phyloP scores from a whole-genome alignment of 2,113 vertebrate species.

The Dolichotis patagonum region DNA sequence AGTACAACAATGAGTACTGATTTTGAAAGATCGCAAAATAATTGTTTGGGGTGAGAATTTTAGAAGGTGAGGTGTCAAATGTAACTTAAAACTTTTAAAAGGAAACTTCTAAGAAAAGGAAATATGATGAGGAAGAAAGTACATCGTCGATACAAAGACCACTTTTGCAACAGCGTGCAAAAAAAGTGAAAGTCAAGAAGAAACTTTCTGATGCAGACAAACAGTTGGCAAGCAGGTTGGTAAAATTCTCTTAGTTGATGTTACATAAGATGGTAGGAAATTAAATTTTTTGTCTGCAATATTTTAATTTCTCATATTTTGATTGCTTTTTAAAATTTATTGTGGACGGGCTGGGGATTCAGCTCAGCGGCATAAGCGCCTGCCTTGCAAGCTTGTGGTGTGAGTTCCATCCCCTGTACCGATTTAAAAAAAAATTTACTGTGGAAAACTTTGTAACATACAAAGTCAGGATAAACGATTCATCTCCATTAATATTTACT shows the following conservation, averaged over 20 bases:
- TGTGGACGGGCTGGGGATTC: no score
- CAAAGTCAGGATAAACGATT: background rate
- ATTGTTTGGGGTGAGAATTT: background rate
- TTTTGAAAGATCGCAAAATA: background rate
- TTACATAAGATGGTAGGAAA: background rate
- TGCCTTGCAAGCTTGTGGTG: no score
- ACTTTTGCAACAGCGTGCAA: background rate
- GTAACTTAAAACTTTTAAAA: slow-evolving; percentile 69
- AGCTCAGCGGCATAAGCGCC: no score
- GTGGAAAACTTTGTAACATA: background rate
- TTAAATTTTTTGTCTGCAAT: background rate
- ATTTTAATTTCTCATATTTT: background rate
- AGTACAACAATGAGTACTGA: background rate
- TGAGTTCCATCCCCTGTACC: no score
- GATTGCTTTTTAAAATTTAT: background rate
- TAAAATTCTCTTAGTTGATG: background rate
- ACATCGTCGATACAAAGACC: slow-evolving; percentile 36
- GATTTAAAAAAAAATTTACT: slow-evolving; percentile 32
- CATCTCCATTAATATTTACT: background rate
- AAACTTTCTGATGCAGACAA: slow-evolving; percentile 83
- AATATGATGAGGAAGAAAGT: background rate
- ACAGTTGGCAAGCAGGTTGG: slow-evolving; percentile 88
- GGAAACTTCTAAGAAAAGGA: slow-evolving; percentile 81
- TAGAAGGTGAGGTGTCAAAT: background rate
- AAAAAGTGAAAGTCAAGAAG: slow-evolving; percentile 71